Percentiles rank a stretch among this genome's conserved stretches.
These are phyloP conservation scores for Poecile montanus DNA, from an alignment of 2,797 vertebrate species.

Conservation along the genomic window DNA sequence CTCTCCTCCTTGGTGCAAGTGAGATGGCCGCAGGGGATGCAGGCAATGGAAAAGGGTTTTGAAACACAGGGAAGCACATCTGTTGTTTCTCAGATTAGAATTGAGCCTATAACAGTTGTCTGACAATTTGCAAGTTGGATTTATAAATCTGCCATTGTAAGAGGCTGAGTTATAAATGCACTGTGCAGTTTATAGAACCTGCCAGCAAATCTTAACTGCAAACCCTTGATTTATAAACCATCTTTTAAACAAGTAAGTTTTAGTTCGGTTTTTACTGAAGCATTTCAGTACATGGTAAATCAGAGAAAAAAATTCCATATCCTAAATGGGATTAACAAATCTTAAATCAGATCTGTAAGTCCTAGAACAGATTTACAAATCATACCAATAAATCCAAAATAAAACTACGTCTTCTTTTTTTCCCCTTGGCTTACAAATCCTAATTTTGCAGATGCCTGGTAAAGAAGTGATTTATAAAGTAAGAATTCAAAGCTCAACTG, in stretches of 20 bases:
- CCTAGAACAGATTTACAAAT: slow-evolving; percentile 71
- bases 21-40: neutral
- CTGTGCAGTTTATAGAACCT: slow-evolving; percentile 69
- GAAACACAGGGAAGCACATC: neutral
- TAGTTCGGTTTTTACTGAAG: slow-evolving; percentile 36
- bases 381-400: slow-evolving; percentile 63
- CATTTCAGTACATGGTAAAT: slow-evolving; percentile 59
- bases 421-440: slow-evolving; percentile 61
- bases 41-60: neutral
- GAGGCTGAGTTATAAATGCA: slow-evolving; percentile 61
- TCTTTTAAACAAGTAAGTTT: slow-evolving; percentile 59
- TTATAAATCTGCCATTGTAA: slow-evolving; percentile 71
- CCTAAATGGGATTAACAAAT: slow-evolving; percentile 68
- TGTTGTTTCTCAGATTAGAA: slow-evolving; percentile 70
- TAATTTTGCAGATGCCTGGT: slow-evolving; percentile 67
- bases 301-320: slow-evolving; percentile 66
- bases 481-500: slow-evolving; percentile 53
- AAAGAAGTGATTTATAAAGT: slow-evolving; percentile 72
- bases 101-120: slow-evolving; percentile 54
- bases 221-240: slow-evolving; percentile 67
- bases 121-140: slow-evolving; percentile 69
- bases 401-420: neutral
- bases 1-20: neutral
- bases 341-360: slow-evolving; percentile 70
- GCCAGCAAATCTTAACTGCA: slow-evolving; percentile 61